phyloP scores from a whole-genome alignment of 2,113 vertebrate genomes.

The Anoura caudifer region DNA sequence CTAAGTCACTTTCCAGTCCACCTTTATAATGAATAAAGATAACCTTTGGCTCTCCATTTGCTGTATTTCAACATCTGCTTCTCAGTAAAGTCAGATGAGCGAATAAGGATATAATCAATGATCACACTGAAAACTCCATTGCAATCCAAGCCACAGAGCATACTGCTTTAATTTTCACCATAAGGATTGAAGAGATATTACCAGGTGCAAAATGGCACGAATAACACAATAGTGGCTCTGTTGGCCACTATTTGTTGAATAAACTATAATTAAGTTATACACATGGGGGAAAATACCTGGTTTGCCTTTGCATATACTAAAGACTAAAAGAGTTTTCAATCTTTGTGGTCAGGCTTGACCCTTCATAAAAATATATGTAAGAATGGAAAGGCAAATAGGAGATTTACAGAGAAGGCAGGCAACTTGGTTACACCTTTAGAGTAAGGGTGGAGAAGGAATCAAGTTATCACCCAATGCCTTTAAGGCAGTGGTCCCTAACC shows the following conservation, averaged over 20 bases:
- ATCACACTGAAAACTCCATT: not conserved
- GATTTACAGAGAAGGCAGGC: not conserved
- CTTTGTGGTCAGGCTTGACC: not conserved
- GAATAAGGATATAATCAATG: not conserved
- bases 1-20: not conserved
- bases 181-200: not conserved
- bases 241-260: not conserved
- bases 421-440: not conserved
- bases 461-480: not conserved
- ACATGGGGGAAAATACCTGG: not conserved
- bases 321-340: not conserved
- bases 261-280: not conserved
- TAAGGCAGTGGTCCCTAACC: no score
- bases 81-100: not conserved
- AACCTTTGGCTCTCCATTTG: not conserved
- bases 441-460: not conserved
- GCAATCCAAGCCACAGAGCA: not conserved
- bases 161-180: not conserved
- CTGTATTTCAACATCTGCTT: not conserved
- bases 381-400: not conserved
- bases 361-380: not conserved
- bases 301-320: not conserved
- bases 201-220: not conserved
- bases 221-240: not conserved
- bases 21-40: not conserved